Conservation (phyloP, 1,140 invertebrate species). For the Nebria ingens region DNA sequence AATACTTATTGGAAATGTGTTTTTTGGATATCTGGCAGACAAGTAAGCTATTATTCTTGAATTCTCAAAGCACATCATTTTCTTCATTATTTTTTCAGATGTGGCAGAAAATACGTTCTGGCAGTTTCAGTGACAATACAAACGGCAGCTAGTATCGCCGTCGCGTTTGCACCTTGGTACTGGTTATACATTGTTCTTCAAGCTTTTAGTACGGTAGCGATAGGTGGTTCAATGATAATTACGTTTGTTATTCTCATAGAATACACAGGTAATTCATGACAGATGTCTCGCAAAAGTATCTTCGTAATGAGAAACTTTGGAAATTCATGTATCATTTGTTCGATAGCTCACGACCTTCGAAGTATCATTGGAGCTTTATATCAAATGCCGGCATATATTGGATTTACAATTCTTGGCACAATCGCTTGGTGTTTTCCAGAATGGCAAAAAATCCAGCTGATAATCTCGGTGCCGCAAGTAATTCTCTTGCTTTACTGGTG, state of each 20-base stretch:
- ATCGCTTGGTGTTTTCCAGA: constrained; percentile 47
- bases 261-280: too few relatives aligned
- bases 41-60: background rate
- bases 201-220: constrained; percentile 56
- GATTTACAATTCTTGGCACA: constrained; percentile 43
- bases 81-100: constrained; percentile 36
- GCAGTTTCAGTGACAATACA: constrained; percentile 45
- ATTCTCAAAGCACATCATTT: background rate
- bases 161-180: constrained; percentile 46
- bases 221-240: constrained; percentile 60
- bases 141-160: constrained; percentile 39
- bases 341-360: constrained; percentile 22
- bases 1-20: constrained; percentile 3
- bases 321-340: background rate
- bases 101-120: constrained; percentile 47
- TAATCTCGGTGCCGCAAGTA: constrained; percentile 40
- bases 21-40: background rate
- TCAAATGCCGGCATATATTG: constrained; percentile 40
- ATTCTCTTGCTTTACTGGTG: constrained; percentile 39
- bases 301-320: constrained; percentile 54
- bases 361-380: constrained; percentile 37
- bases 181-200: constrained; percentile 48
- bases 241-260: constrained; percentile 48
- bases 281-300: too few relatives aligned
- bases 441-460: constrained; percentile 45